These are phyloP conservation scores for Rattus rattus DNA, from an alignment of 2,113 vertebrate genomes.

Conservation along the genomic window DNA sequence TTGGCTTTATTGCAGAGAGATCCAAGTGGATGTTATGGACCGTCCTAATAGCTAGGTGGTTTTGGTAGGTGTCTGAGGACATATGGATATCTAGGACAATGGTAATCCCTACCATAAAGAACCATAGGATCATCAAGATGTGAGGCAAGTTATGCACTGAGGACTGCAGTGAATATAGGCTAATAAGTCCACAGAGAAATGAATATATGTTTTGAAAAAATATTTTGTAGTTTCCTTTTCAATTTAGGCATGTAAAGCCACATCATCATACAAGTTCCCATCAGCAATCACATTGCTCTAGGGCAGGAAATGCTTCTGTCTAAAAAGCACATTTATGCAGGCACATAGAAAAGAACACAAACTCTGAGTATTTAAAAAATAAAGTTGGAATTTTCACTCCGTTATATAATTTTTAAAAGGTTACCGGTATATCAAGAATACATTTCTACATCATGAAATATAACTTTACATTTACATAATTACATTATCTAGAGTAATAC, in stretches of 20 bases:
- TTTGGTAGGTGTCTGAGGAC: neutral
- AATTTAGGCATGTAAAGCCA: conserved; percentile 12
- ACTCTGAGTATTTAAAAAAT: neutral
- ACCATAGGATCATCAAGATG: neutral
- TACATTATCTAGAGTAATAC: neutral
- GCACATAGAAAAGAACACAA: neutral
- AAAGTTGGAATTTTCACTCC: neutral
- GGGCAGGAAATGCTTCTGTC: neutral
- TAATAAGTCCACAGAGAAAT: neutral
- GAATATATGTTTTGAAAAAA: neutral
- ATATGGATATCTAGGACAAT: neutral
- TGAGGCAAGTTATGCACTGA: neutral
- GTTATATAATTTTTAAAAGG: neutral
- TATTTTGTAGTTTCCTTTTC: conserved; percentile 7
- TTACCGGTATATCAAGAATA: neutral
- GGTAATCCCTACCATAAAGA: neutral
- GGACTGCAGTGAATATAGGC: neutral
- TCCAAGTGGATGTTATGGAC: neutral
- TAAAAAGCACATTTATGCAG: neutral
- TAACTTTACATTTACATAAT: conserved; percentile 17
- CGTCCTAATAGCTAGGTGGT: neutral
- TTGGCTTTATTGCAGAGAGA: neutral
- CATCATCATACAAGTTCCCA: conserved; percentile 34
- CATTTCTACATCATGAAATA: neutral
- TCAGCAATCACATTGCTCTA: neutral